Evolutionary conservation across 1,140 invertebrate genomes (phyloP), one percentile per base, ranked within the genome.

Genomic region (Diachasmimorpha longicaudata): DNA sequence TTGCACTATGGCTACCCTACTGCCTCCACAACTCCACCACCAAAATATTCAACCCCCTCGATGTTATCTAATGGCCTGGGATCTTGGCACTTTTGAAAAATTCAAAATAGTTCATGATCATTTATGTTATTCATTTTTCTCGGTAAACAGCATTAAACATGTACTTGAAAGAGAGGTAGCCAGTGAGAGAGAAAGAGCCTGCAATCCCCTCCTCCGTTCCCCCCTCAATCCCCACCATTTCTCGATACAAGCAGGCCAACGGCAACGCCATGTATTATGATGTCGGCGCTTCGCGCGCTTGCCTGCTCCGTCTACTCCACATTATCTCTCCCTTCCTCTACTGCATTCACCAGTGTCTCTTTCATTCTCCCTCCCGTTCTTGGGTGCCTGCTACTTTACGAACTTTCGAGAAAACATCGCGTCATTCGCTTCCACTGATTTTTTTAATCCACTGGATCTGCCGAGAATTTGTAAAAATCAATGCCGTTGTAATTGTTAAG

Each of bases 371-470:
- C 66, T 58, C 66, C 36, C 58, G 72, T 66, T 39, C 72, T 8
- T 48, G 16, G 21, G 16, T 44, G 10, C 74, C 46, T 63, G 21
- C 16, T 11, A 69, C 72, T 75, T 78, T 86, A 84, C 81, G 80
- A 86, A 86, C 83, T 79, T 84, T 87, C 79, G 81, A 83, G 84
- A 85, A 86, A 86, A 86, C 83, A 84, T 84, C 79, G 76, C 71
- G 80, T 76, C 75, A 70, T 74, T 46, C 67, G 75, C 75, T 76
- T 69, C 70, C 77, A 37, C 14, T 52, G 48, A 52, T 52, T 52
- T 52, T 69, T 39, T 14, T 31, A 31, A 68, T 5, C n/a, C 66
- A 13, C 66, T 31, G 6, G 31, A 31, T 31, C 31, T 31, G 31
- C 6, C 2, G 31, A 31, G 31, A 31, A 31, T 3, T 31, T 3